Base-by-base conservation (phyloP, 2,113 vertebrate genomes). In the Heliornis fulica region DNA sequence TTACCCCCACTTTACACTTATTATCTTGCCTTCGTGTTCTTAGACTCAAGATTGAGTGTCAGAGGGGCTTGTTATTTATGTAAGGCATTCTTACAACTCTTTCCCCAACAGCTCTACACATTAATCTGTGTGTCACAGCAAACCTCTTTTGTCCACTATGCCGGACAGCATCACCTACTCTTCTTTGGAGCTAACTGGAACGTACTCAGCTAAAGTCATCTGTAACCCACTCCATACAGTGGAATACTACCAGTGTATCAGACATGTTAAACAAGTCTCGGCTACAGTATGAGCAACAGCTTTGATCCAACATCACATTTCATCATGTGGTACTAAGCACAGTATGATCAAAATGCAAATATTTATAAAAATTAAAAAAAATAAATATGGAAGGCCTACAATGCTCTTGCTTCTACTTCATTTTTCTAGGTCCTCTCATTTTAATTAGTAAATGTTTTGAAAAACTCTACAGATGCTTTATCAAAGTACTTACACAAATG, bases 281-380 rank as follows among this genome's bases (percentile, higher is more conserved):
- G 78, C 78, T 91, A 61, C 25, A 70, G 83, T 28, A 9, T 17
- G 84, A 68, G 32, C 66, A 88, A 61, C 25, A 80, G 61, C 96
- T 97, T 98, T 98, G 96, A 97, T 97, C 94, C 76, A 56, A 4
- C 26, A 50, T 78, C 82, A 85, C 78, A 22, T 97, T 94, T 92
- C 54, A 92, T 90, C 97, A 98, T 96, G 89, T 97, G 97, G 91
- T 72, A 92, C 87, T 95, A 93, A 64, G 85, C 38, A 90, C 20
- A 95, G 34, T 53, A 40, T 56, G 97, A 98, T 97, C 95, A 97
- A 93, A 97, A 97, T 92, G 72, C 86, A 97, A 96, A 96, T 97
- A 97, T 97, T 98, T 96, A 96, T 79, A 94, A 97, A 97, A 97
- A 98, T 86, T 92, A 88, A 95, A 97, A 74, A 94, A n/a, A n/a